Evolutionary conservation across 2,797 vertebrate species (phyloP), one percentile per base, ranked within the genome.

Genomic region (Potorous gilbertii): DNA sequence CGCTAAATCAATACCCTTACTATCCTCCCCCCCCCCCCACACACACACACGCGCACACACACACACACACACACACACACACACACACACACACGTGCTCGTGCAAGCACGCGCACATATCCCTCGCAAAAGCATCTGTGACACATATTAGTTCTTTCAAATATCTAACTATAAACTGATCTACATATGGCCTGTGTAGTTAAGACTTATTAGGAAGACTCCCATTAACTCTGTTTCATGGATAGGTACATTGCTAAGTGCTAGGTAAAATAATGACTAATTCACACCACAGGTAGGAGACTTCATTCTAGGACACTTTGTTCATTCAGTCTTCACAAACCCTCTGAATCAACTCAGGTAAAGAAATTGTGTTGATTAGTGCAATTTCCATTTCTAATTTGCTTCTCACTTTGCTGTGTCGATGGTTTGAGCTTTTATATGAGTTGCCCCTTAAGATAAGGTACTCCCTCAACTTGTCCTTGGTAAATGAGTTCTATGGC

Each of bases 311-410:
- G 55, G 34, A 91, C 54, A 56, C 54, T n/a, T 56, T 55, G 16
- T 81, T 87, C 40, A 81, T 81, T 81, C 21, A 46, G 21, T 81
- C n/a, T 10, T 46, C 74, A 87, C 74, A 87, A 96, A 59, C 34
- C 66, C 87, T 94, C 55, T 5, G 96, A 91, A 94, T 87, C 29
- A 96, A 57, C 90, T 90, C 81, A 56, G 90, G 89, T 87, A 92
- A 90, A 90, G 40, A 16, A 96, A 54, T 74, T 94, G 8, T 29
- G 8, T 90, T 90, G 31, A 90, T 94, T 50, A 95, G 31, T 54
- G 91, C 62, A 55, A 34, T 74, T 92, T 92, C 93, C 55, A 93
- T 90, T 94, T 92, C 55, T 93, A 92, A 93, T 62, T 90, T 52
- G 54, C n/a, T 24, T 92, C 46, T 56, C n/a, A 24, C 40, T 93